A percentile compares a stretch with the other conserved stretches of the same genome.
Evolutionary conservation across 2,797 vertebrate genomes (phyloP).

Genomic region (Carcharodon carcharias): DNA sequence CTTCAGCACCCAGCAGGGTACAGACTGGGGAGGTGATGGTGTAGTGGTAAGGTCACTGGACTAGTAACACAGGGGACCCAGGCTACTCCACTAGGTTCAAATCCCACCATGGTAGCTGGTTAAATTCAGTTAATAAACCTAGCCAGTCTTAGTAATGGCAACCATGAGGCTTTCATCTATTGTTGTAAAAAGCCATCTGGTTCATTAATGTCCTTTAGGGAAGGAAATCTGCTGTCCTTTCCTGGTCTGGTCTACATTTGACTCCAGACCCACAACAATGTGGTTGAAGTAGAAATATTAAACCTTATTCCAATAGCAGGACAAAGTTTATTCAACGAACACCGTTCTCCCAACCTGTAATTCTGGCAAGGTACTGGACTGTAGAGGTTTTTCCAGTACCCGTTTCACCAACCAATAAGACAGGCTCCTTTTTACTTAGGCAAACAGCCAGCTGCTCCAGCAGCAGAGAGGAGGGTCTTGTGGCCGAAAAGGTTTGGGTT

Average conservation of each 20-base stretch:
- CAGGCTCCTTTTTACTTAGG: constrained; percentile 76
- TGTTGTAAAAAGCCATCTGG: too few relatives aligned
- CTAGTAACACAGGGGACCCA: not conserved
- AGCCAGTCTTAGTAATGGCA: too few relatives aligned
- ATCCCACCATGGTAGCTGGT: too few relatives aligned
- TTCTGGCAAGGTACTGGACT: constrained; percentile 79
- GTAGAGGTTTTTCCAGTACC: constrained; percentile 94
- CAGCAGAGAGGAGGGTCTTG: constrained; percentile 75
- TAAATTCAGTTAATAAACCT: too few relatives aligned
- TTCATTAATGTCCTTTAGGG: not conserved
- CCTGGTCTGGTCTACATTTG: not conserved
- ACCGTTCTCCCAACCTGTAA: constrained; percentile 67
- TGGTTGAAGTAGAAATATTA: too few relatives aligned
- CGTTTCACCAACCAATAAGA: constrained; percentile 88
- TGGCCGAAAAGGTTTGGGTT: constrained; percentile 78
- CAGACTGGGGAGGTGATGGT: too few relatives aligned
- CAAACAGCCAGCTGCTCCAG: constrained; percentile 87
- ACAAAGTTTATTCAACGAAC: not conserved
- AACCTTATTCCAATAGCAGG: not conserved
- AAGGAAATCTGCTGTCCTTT: not conserved
- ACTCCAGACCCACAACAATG: too few relatives aligned
- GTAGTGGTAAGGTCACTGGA: not conserved
- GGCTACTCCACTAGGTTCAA: too few relatives aligned
- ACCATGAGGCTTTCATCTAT: too few relatives aligned
- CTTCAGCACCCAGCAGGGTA: not conserved